Percentiles rank a stretch among this genome's conserved stretches.
These are phyloP conservation scores for Ahaetulla prasina DNA, from an alignment of 2,113 vertebrate species.

Conservation along the genomic window DNA sequence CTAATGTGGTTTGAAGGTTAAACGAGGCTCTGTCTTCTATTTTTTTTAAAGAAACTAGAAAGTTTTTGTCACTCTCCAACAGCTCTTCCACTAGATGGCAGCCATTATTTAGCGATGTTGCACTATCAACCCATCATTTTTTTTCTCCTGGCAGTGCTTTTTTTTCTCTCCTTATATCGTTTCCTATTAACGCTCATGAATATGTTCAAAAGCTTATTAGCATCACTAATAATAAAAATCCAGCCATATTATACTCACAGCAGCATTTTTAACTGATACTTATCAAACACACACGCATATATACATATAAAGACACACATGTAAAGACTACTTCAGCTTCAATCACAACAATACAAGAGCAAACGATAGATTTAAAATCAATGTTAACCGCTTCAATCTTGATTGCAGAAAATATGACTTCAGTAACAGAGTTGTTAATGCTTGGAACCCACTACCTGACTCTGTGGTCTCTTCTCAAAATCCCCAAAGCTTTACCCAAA, in stretches of 20 bases:
- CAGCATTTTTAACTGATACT: background rate
- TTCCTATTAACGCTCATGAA: background rate
- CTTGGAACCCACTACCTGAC: too few relatives aligned
- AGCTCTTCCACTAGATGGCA: constrained; percentile 69
- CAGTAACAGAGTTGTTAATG: too few relatives aligned
- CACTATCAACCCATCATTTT: background rate
- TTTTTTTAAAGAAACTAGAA: background rate
- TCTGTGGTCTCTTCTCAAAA: too few relatives aligned
- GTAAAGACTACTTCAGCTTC: too few relatives aligned
- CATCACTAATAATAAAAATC: background rate
- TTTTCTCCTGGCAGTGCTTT: background rate
- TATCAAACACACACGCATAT: background rate
- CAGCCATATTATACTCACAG: background rate
- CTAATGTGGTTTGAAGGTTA: background rate
- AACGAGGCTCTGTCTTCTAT: background rate
- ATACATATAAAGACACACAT: too few relatives aligned
- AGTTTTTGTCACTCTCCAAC: background rate
- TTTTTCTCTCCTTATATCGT: background rate
- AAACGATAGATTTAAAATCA: too few relatives aligned
- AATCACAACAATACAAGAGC: too few relatives aligned
- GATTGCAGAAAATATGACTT: too few relatives aligned
- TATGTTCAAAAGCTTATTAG: background rate
- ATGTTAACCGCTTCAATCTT: too few relatives aligned
- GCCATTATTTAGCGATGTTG: constrained; percentile 13
- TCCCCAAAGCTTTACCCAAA: too few relatives aligned